phyloP scores from a whole-genome alignment of 2,113 vertebrate genomes.

The Sterna hirundo region DNA sequence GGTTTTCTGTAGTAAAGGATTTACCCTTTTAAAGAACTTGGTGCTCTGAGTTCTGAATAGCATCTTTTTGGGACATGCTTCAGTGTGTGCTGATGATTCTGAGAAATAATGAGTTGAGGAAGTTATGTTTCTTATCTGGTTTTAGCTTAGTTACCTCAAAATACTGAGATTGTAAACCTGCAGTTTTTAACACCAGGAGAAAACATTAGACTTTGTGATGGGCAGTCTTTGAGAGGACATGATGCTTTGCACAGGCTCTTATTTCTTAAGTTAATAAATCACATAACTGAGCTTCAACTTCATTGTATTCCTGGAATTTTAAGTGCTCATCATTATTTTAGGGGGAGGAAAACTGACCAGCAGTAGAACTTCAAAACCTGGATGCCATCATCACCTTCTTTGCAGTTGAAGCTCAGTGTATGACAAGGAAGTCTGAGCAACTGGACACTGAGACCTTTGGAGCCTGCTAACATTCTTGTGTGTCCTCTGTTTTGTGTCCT shows the following conservation, averaged over 20 bases:
- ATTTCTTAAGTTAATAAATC: background rate
- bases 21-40: background rate
- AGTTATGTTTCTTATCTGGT: background rate
- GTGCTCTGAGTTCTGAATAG: background rate
- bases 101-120: background rate
- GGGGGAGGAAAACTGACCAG: background rate
- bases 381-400: fast-evolving
- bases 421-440: background rate
- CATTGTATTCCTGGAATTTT: background rate
- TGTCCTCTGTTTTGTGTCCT: background rate
- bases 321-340: background rate
- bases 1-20: background rate
- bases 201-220: background rate
- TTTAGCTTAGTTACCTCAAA: background rate
- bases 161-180: background rate
- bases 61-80: fast-evolving
- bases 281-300: background rate
- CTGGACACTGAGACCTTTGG: background rate
- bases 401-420: background rate
- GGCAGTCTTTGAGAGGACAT: background rate
- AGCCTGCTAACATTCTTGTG: background rate
- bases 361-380: background rate
- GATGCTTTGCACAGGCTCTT: background rate
- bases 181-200: background rate
- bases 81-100: background rate